Evolutionary conservation across 37 sponge, comb jelly and placozoan species (phyloP).

Genomic region (Spongia lamella): DNA sequence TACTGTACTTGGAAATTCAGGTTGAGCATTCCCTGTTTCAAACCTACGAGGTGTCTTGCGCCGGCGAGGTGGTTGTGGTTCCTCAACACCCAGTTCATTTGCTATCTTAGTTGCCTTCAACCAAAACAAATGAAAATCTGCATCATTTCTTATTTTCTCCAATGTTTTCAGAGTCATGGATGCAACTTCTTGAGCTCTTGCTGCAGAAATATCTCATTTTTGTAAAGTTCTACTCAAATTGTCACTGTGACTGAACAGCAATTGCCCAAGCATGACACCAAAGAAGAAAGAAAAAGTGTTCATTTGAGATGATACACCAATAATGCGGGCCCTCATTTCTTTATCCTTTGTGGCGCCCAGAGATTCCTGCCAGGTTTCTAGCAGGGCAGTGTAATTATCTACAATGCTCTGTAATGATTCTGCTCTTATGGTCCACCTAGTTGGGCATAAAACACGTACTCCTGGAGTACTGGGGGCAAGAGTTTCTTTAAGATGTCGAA

Average conservation of each 20-base stretch:
- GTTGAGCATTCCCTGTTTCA: no score
- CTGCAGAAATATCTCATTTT: background rate
- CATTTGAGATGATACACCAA: constrained; percentile 58
- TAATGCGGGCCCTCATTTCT: constrained; percentile 46
- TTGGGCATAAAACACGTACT: constrained; percentile 49
- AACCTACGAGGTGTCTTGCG: no score
- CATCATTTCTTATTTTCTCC: no score
- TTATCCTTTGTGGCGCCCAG: constrained; percentile 23
- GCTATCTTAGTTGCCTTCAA: no score
- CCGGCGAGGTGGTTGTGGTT: no score
- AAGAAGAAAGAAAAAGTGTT: constrained; percentile 45
- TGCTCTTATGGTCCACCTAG: constrained; percentile 57
- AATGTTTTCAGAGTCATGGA: constrained; percentile 7
- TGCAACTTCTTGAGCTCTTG: background rate
- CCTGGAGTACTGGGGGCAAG: constrained; percentile 44
- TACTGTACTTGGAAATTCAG: no score
- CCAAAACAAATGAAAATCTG: no score
- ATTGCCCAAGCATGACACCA: constrained; percentile 29
- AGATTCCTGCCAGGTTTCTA: constrained; percentile 17
- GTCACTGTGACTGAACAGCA: background rate
- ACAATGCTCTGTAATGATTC: constrained; percentile 25
- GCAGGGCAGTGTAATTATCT: constrained; percentile 45
- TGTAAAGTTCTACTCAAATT: constrained; percentile 5
- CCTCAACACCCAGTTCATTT: no score
- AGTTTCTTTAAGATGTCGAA: constrained; percentile 40